These are phyloP conservation scores for Dynastes tityus DNA, from an alignment of 2,888 invertebrate species.

Conservation along the genomic window DNA sequence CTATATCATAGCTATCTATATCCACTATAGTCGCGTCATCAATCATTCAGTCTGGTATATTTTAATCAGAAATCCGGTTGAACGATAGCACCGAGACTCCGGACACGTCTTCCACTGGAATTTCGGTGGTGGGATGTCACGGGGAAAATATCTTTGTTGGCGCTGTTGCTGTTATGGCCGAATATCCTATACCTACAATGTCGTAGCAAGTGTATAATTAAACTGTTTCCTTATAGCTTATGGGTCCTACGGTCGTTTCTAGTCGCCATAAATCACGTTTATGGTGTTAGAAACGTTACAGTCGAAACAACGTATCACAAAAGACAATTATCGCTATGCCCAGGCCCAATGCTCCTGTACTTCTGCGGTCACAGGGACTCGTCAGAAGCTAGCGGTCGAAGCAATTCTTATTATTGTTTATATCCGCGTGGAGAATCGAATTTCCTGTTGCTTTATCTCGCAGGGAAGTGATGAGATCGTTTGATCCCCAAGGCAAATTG, in stretches of 20 bases:
- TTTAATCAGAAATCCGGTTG: slow-evolving; percentile 22
- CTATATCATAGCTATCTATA: neutral
- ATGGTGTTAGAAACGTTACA: slow-evolving; percentile 31
- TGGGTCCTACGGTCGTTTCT: slow-evolving; percentile 24
- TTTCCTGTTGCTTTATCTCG: slow-evolving; percentile 20
- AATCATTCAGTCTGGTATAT: slow-evolving; percentile 26
- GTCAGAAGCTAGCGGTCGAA: slow-evolving; percentile 10
- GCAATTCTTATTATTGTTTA: slow-evolving; percentile 39
- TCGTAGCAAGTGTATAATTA: slow-evolving; percentile 40
- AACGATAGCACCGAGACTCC: slow-evolving; percentile 3
- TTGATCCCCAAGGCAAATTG: neutral
- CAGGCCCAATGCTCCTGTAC: neutral
- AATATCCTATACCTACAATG: slow-evolving; percentile 30
- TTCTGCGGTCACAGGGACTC: neutral
- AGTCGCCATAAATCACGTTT: slow-evolving; percentile 39
- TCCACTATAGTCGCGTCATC: slow-evolving; percentile 6
- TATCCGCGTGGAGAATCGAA: slow-evolving; percentile 2
- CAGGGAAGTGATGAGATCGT: neutral
- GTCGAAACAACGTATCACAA: slow-evolving; percentile 33
- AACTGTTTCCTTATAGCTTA: slow-evolving; percentile 44
- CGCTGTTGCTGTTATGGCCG: slow-evolving; percentile 7
- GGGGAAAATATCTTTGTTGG: slow-evolving; percentile 27
- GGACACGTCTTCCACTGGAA: slow-evolving; percentile 12
- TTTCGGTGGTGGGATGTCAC: neutral
- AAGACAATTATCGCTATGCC: slow-evolving; percentile 43